Conservation (phyloP, 2,888 invertebrate species). For the Eupithecia subfuscata region DNA sequence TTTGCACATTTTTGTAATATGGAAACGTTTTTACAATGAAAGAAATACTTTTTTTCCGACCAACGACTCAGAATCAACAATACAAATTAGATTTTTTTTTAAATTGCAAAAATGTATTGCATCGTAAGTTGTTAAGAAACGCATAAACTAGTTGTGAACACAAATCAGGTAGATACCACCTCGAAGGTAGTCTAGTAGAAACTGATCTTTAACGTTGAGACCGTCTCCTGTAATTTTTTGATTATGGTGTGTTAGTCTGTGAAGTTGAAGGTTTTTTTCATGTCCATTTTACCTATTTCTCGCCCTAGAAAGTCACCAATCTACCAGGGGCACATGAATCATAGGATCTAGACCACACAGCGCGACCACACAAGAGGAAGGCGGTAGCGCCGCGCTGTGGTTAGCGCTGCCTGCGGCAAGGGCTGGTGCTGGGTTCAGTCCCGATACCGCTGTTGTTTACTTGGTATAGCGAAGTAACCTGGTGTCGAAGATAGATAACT, state of each 20-base stretch:
- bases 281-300: neutral
- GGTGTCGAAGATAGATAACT: neutral
- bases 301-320: neutral
- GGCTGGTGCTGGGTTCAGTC: constrained; percentile 5
- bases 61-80: neutral
- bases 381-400: constrained; percentile 61
- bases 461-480: neutral
- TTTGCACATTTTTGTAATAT: neutral
- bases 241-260: no score
- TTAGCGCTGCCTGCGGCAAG: constrained; percentile 46
- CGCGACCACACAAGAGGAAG: constrained; percentile 69
- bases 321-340: constrained; percentile 35
- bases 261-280: no score
- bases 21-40: neutral
- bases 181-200: neutral
- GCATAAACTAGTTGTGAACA: neutral
- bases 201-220: neutral
- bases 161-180: neutral
- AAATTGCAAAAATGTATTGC: neutral
- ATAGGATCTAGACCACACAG: constrained; percentile 50
- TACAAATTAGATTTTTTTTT: neutral
- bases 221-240: neutral
- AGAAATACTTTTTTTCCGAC: neutral
- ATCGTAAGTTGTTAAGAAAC: neutral
- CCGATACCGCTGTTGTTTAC: constrained; percentile 1